Evolutionary conservation across 2,797 vertebrate genomes (phyloP).

Genomic region (Anas georgica): DNA sequence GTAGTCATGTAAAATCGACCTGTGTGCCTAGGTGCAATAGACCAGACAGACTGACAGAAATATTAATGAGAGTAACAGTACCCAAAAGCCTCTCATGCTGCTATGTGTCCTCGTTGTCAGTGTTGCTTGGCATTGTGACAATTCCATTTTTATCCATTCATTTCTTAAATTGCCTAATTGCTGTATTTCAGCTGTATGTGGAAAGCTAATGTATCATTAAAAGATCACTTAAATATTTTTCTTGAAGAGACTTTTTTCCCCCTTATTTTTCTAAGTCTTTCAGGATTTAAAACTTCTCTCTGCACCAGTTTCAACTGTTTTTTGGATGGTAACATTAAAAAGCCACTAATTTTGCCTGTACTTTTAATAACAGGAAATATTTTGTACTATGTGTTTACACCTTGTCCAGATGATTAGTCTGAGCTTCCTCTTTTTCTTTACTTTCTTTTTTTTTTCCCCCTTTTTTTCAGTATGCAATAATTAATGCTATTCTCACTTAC

Average conservation of each 20-base stretch:
- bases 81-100: neutral
- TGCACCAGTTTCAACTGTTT: neutral
- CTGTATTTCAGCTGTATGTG: neutral
- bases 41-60: neutral
- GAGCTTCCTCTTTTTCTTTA: neutral
- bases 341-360: neutral
- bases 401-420: neutral
- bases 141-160: neutral
- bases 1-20: neutral
- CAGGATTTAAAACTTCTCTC: neutral
- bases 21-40: neutral
- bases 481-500: neutral
- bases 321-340: neutral
- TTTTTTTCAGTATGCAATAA: neutral
- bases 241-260: neutral
- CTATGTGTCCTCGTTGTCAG: neutral
- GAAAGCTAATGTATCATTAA: slow-evolving; percentile 6
- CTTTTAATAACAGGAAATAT: neutral
- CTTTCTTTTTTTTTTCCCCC: no score
- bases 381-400: neutral
- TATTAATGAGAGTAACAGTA: neutral
- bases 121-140: slow-evolving; percentile 20
- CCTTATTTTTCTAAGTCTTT: neutral
- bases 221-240: neutral
- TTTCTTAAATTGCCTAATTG: slow-evolving; percentile 27